phyloP scores from a whole-genome alignment of 2,113 vertebrate genomes.

The Callaeas wilsoni region DNA sequence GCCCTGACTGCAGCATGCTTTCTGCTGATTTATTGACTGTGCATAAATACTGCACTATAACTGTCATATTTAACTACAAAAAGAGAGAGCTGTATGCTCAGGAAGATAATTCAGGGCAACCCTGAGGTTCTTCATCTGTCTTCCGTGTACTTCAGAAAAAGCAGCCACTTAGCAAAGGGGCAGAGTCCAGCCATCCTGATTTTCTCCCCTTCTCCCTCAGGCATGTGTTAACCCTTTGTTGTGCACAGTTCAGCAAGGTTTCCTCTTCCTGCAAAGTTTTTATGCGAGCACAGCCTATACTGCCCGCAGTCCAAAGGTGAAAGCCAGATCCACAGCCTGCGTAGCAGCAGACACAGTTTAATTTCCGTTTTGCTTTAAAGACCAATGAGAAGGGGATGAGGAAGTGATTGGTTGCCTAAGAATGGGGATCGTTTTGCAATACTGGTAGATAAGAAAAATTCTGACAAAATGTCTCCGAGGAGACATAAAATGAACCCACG shows the following conservation, averaged over 20 bases:
- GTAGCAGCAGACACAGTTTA: background rate
- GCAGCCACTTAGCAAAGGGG: background rate
- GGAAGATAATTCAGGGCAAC: constrained; percentile 25
- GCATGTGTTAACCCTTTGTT: background rate
- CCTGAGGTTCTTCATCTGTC: background rate
- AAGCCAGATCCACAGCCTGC: background rate
- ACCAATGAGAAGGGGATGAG: background rate
- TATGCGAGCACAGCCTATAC: background rate
- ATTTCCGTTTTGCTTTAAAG: constrained; percentile 9
- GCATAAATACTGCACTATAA: constrained; percentile 20
- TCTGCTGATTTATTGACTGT: constrained; percentile 44
- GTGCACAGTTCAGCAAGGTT: background rate
- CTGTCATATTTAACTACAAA: constrained; percentile 33
- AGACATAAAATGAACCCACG: background rate
- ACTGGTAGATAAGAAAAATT: constrained; percentile 25
- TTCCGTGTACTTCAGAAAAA: background rate
- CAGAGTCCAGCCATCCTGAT: background rate
- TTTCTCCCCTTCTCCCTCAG: background rate
- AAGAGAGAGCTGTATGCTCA: constrained; percentile 1
- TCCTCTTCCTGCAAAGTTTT: background rate
- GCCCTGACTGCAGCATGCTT: constrained; percentile 6
- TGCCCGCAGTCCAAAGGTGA: constrained; percentile 16
- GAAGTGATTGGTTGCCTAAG: constrained; percentile 21
- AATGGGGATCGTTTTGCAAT: background rate
- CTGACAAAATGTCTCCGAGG: background rate